Percentiles rank a stretch among this genome's conserved stretches.
phyloP scores from a whole-genome alignment of 2,888 invertebrate genomes.

The Hesperia comma region DNA sequence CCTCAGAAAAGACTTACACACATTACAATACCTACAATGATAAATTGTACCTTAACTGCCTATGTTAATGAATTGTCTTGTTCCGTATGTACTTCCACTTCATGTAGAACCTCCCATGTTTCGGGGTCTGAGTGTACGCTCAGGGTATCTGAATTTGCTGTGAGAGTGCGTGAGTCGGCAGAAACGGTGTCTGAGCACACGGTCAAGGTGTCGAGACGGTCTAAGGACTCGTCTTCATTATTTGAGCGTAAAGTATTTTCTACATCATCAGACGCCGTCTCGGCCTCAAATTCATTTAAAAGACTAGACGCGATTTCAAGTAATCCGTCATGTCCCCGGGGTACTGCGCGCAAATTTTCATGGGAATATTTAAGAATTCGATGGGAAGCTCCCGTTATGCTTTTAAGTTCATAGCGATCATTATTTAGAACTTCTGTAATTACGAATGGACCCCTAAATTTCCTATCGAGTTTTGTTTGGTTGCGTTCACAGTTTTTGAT shows the following conservation, averaged over 20 bases:
- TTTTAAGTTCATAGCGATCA: conserved; percentile 43
- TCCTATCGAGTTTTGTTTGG: conserved; percentile 42
- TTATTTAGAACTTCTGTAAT: conserved; percentile 40
- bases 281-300: neutral
- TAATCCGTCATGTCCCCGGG: conserved; percentile 27
- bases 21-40: too few relatives aligned
- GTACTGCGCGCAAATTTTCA: conserved; percentile 39
- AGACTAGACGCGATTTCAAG: conserved; percentile 3
- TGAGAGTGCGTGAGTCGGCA: neutral
- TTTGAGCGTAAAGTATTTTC: neutral
- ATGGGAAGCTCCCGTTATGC: conserved; percentile 35
- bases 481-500: conserved; percentile 1
- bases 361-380: neutral
- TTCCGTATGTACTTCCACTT: conserved; percentile 9
- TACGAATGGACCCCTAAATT: conserved; percentile 44
- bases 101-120: conserved; percentile 1
- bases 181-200: conserved; percentile 5
- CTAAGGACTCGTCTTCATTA: neutral
- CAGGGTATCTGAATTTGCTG: conserved; percentile 8
- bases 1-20: too few relatives aligned
- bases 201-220: conserved; percentile 17
- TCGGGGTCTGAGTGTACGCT: conserved; percentile 12
- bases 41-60: neutral
- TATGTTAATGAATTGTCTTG: neutral
- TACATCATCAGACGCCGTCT: conserved; percentile 16